phyloP scores from a whole-genome alignment of 2,888 invertebrate genomes.

The Beris chalybata region DNA sequence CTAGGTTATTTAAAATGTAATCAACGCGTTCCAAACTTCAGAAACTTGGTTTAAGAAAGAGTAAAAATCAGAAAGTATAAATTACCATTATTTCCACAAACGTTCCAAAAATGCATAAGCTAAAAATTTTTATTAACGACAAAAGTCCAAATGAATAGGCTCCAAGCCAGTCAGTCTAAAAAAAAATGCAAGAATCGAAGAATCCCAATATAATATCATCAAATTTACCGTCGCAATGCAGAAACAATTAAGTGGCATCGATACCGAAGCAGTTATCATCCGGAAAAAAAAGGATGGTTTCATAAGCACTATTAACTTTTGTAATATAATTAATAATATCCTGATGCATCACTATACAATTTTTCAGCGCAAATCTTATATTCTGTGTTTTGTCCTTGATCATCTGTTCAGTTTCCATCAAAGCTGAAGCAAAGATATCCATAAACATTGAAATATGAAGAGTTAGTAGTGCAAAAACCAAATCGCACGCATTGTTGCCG shows the following conservation, averaged over 20 bases:
- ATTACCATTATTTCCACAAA: constrained; percentile 14
- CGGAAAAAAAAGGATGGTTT: background rate
- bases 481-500: background rate
- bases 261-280: background rate
- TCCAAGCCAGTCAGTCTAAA: constrained; percentile 13
- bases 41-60: too few relatives aligned
- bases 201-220: too few relatives aligned
- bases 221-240: constrained; percentile 5
- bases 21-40: too few relatives aligned
- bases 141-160: constrained; percentile 7
- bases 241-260: constrained; percentile 5
- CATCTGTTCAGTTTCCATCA: background rate
- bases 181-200: background rate
- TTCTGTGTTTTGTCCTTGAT: background rate
- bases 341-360: background rate
- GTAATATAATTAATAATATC: background rate
- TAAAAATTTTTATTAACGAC: constrained; percentile 10
- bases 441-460: constrained; percentile 1
- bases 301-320: background rate
- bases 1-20: too few relatives aligned
- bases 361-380: background rate
- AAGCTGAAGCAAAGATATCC: background rate
- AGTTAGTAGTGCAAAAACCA: background rate
- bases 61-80: background rate
- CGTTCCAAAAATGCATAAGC: constrained; percentile 3